A percentile compares a stretch with the other conserved stretches of the same genome.
These are phyloP conservation scores for Cyclopterus lumpus DNA, from an alignment of 2,797 vertebrate genomes.

Conservation along the genomic window DNA sequence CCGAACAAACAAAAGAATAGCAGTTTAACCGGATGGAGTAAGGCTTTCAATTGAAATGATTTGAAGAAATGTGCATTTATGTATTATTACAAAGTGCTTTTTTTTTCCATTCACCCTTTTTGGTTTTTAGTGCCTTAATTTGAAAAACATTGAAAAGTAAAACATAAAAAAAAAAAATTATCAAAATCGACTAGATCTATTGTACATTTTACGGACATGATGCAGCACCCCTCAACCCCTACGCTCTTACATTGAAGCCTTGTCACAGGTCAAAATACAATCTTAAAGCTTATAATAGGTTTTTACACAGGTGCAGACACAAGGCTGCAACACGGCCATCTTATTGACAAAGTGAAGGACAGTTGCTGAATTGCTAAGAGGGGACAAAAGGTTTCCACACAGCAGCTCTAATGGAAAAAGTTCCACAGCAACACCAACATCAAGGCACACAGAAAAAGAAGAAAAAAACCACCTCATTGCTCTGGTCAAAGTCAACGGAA, in stretches of 20 bases:
- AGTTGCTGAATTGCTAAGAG: slow-evolving; percentile 40
- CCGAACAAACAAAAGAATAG: slow-evolving; percentile 4
- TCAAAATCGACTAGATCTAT: slow-evolving; percentile 58
- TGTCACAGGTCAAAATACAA: slow-evolving; percentile 56
- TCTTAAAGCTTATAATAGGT: slow-evolving; percentile 79
- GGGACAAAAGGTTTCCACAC: slow-evolving; percentile 43
- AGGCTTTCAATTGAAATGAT: slow-evolving; percentile 65
- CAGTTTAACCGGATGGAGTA: slow-evolving; percentile 59
- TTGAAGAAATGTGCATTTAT: slow-evolving; percentile 77
- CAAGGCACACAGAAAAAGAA: slow-evolving; percentile 68
- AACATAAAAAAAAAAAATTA: slow-evolving; percentile 48
- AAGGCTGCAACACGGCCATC: slow-evolving; percentile 40
- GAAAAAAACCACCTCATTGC: slow-evolving; percentile 6
- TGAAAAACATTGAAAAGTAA: slow-evolving; percentile 67
- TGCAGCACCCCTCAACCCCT: slow-evolving; percentile 43
- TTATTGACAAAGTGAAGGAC: slow-evolving; percentile 35
- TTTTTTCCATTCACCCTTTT: slow-evolving; percentile 81
- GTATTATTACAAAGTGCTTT: slow-evolving; percentile 83
- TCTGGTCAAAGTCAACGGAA: slow-evolving; percentile 34
- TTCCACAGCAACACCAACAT: slow-evolving; percentile 61
- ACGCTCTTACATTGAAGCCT: slow-evolving; percentile 32
- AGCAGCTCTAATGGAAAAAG: slow-evolving; percentile 51
- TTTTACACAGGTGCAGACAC: slow-evolving; percentile 58
- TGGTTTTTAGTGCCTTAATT: slow-evolving; percentile 83
- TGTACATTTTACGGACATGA: slow-evolving; percentile 61